Percentiles rank a stretch among this genome's conserved stretches.
phyloP scores from a whole-genome alignment of 2,888 invertebrate species.

The Catocala sponsa region DNA sequence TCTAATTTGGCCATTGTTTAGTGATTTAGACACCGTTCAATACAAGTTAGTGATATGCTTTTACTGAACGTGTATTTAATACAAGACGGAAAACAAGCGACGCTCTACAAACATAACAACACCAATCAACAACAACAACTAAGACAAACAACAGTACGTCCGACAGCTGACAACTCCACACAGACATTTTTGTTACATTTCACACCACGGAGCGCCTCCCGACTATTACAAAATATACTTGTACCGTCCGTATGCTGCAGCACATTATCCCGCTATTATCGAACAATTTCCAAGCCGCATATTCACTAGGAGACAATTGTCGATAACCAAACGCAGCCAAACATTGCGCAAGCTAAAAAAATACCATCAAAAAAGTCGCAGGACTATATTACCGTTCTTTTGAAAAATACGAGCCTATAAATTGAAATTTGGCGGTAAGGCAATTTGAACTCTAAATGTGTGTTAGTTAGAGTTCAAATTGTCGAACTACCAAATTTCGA shows the following conservation, averaged over 20 bases:
- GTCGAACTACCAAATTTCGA: no score
- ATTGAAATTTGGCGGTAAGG: no score
- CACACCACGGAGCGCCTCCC: slow-evolving; percentile 3
- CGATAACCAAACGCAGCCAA: not conserved
- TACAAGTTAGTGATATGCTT: no score
- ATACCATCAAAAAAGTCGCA: not conserved
- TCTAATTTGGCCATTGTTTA: no score
- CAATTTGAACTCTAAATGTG: no score
- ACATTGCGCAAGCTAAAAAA: not conserved
- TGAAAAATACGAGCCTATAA: no score
- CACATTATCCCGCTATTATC: not conserved
- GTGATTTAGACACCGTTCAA: no score
- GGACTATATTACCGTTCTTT: no score
- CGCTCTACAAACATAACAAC: slow-evolving; percentile 24
- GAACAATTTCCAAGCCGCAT: slow-evolving; percentile 3
- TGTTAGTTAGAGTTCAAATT: no score
- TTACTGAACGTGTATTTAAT: no score
- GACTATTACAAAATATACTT: slow-evolving; percentile 26
- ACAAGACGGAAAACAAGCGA: slow-evolving; percentile 4
- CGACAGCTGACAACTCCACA: slow-evolving; percentile 7
- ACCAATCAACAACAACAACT: slow-evolving; percentile 13
- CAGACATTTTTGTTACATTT: slow-evolving; percentile 3
- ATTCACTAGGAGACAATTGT: not conserved
- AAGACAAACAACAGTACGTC: slow-evolving; percentile 9
- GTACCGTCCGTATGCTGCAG: slow-evolving; percentile 27